Evolutionary conservation across 2,888 invertebrate species (phyloP), one percentile per base, ranked within the genome.

Genomic region (Andrena praecox): DNA sequence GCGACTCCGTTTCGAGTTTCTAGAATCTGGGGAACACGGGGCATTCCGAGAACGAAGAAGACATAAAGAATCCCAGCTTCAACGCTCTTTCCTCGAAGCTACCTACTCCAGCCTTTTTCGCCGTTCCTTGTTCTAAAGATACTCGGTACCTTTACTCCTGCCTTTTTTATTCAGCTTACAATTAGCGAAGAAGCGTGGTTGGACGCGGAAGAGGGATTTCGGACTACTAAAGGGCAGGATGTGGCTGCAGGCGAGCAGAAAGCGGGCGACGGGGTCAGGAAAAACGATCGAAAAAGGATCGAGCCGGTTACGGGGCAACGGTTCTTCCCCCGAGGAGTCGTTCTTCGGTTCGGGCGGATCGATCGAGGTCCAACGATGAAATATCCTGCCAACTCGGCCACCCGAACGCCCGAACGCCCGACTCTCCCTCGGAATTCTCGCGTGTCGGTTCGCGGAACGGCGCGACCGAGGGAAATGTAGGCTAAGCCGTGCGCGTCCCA

Each of bases 321-420:
- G 75, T 64, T 80, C 52, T 67, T 72, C 42, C 60, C n/a, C 20
- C 33, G 50, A 24, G 27, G 42, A 52, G 67, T 62, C 35, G 66
- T 67, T 71, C 71, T 70, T 77, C 59, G 20, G 67, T 56, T 42
- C 66, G 75, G 24, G 54, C 74, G 70, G 82, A 82, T 82, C 82
- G 80, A 82, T 82, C 75, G 80, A 81, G 77, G 72, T 79, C 76
- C 70, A 67, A 70, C 77, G 77, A 82, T 82, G 68, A 81, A 81
- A 68, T 73, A 60, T 81, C 81, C 71, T 77, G 72, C 56, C 73
- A 64, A 68, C 77, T 80, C 73, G 68, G 69, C 73, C 69, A 70
- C 16, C 42, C 66, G 67, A 48, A 56, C 20, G 67, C 16, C 42
- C 66, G 67, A 48, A 56, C 20, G 67, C 50, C 52, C 52, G 33